Conservation (phyloP, 2,797 vertebrate genomes). For the Liparis tanakae region DNA sequence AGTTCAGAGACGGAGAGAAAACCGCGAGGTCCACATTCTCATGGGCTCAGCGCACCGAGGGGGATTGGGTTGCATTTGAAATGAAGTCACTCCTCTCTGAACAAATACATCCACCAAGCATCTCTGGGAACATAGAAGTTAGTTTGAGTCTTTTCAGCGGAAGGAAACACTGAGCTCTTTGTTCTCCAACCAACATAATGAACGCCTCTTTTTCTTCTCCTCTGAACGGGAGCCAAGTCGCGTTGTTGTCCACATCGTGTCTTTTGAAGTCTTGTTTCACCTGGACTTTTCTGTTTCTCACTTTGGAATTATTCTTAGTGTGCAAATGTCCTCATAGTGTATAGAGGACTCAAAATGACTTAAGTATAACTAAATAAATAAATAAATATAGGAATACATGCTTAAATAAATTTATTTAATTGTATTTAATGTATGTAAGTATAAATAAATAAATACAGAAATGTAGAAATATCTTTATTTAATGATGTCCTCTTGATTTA, state of each 20-base stretch:
- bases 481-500: too few species aligned
- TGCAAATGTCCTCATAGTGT: too few species aligned
- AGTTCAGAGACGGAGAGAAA: background rate
- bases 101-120: slow-evolving; percentile 44
- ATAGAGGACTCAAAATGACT: too few species aligned
- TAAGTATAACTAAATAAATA: too few species aligned
- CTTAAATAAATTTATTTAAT: too few species aligned
- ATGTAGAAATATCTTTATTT: too few species aligned
- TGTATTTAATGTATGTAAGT: too few species aligned
- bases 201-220: background rate
- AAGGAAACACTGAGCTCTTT: slow-evolving; percentile 59
- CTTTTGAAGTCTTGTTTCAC: slow-evolving; percentile 21
- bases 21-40: slow-evolving; percentile 26
- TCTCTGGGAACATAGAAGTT: slow-evolving; percentile 48
- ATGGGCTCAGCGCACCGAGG: slow-evolving; percentile 45
- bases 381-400: too few species aligned
- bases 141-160: slow-evolving; percentile 30
- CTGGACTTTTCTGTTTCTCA: slow-evolving; percentile 6
- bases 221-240: slow-evolving; percentile 50
- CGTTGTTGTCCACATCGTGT: slow-evolving; percentile 29
- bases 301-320: background rate
- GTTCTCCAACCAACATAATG: slow-evolving; percentile 42
- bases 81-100: slow-evolving; percentile 37
- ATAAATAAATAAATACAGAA: too few species aligned
- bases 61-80: slow-evolving; percentile 53